Evolutionary conservation across 1,140 invertebrate species (phyloP).

Genomic region (Euura lappo): DNA sequence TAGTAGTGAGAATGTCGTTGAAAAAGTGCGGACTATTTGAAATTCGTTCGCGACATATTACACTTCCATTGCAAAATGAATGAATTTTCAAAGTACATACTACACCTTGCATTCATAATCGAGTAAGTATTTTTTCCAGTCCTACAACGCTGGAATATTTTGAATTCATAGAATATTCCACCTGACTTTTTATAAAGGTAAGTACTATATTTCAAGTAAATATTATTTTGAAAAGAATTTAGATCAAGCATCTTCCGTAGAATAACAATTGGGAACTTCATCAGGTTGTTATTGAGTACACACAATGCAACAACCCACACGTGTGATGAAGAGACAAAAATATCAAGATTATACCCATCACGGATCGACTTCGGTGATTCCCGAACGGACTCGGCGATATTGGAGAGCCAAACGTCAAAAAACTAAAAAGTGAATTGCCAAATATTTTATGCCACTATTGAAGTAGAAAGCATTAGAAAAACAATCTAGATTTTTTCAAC

Average conservation of each 20-base stretch:
- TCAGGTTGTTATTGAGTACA: background rate
- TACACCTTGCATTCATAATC: too few relatives aligned
- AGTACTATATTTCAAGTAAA: too few relatives aligned
- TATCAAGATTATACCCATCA: conserved; percentile 9
- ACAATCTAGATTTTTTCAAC: background rate
- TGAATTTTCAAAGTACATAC: too few relatives aligned
- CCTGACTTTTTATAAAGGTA: too few relatives aligned
- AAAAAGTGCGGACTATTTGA: too few relatives aligned
- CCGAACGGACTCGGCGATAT: background rate
- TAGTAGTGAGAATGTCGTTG: too few relatives aligned
- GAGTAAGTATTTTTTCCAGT: too few relatives aligned
- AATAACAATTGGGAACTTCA: background rate
- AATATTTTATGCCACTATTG: background rate
- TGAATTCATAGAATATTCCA: background rate
- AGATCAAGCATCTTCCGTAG: background rate
- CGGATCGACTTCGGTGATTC: background rate
- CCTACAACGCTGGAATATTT: too few relatives aligned
- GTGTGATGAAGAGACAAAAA: background rate
- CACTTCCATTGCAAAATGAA: too few relatives aligned
- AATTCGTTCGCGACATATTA: too few relatives aligned
- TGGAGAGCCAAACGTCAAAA: background rate
- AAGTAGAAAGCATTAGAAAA: background rate
- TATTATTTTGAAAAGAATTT: background rate
- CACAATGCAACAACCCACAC: background rate
- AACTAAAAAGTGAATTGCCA: too few relatives aligned